Base-by-base conservation (phyloP, 2,113 vertebrate species). In the Poecile atricapillus region DNA sequence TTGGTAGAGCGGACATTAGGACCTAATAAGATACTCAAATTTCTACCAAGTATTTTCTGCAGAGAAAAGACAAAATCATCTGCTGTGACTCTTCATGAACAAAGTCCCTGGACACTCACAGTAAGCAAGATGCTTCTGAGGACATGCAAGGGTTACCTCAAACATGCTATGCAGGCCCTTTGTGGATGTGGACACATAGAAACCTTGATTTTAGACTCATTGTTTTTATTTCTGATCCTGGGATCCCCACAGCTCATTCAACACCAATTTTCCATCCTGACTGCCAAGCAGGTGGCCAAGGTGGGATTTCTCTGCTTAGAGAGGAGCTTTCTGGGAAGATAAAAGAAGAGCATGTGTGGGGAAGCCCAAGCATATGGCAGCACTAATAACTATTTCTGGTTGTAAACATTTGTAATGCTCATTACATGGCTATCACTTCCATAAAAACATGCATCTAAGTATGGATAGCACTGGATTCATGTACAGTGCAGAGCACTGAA, bases 111-210 rank as follows among this genome's bases (percentile, higher is more conserved):
- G 17, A 24, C 23, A 50, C 1, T 6, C 9, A 58, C 17, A 37
- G 8, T 20, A 68, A 78, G 11, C 5, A 37, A 67, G 35, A 59
- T 15, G 2, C 5, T 78, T 55, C 77, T 43, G 43, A 65, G 24
- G 39, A 74, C 3, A 1, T 44, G 23, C 7, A 56, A 74, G 64
- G 67, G 70, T 10, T 24, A 43, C 16, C 6, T 9, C 21, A 37
- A 35, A 35, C 3, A 2, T 11, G 23, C 5, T 44, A 10, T 5
- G 2, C 30, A 60, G 35, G 21, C 2, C 4, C 0, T 39, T 69
- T 59, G 44, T 55, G 18, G 20, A 11, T 70, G 47, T 17, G 52
- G 11, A 33, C 1, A 4, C 7, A 14, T 0, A 0, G 25, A 35
- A 70, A 77, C 55, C 30, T 14, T 63, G 17, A 10, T 44, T 83